Conservation (phyloP, 2,888 invertebrate species). For the Tuta absoluta region DNA sequence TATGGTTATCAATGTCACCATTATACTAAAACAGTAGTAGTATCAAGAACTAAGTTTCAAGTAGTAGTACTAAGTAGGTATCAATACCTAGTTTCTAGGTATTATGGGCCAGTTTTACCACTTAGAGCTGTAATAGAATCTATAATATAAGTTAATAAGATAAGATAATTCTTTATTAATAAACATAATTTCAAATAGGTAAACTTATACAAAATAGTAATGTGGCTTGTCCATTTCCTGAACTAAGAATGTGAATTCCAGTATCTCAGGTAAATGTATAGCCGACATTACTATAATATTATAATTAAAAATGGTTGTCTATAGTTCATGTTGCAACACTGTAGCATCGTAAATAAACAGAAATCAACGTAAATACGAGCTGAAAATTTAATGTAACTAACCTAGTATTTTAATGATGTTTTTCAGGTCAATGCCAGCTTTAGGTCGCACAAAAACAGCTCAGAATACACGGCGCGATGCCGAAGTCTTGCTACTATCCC, state of each 20-base stretch:
- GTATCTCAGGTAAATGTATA: no score
- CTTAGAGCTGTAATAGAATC: no score
- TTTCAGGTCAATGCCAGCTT: neutral
- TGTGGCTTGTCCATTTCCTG: no score
- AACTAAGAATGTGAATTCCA: no score
- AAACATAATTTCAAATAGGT: no score
- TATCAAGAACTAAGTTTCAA: no score
- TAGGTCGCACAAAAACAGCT: neutral
- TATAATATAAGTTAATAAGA: no score
- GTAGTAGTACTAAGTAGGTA: neutral
- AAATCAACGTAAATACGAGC: neutral
- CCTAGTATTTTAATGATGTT: constrained; percentile 1
- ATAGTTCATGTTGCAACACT: neutral
- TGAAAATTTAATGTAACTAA: neutral
- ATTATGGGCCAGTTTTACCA: neutral
- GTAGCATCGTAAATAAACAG: neutral
- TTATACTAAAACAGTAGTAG: no score
- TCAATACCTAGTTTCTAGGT: neutral
- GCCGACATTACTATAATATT: no score
- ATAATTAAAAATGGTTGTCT: neutral
- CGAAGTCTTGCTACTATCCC: neutral
- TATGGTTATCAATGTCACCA: no score
- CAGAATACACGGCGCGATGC: neutral
- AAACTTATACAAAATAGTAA: no score
- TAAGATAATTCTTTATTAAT: no score